These are phyloP conservation scores for Zaprionus nigranus DNA, from an alignment of 1,140 invertebrate genomes.

Conservation along the genomic window DNA sequence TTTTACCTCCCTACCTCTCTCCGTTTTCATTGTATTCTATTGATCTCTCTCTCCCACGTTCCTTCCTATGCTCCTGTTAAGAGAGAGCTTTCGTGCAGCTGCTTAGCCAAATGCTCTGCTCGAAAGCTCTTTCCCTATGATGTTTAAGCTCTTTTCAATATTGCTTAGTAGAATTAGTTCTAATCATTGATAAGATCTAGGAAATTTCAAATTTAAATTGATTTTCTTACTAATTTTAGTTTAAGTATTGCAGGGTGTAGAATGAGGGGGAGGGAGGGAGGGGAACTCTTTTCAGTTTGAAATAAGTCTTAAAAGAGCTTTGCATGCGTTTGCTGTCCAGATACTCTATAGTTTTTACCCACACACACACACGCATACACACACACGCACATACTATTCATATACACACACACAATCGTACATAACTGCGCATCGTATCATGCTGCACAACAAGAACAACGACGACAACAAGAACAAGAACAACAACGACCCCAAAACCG, in stretches of 20 bases:
- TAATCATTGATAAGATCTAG: background rate
- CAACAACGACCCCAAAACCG: constrained; percentile 1
- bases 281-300: background rate
- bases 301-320: background rate
- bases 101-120: background rate
- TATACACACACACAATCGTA: background rate
- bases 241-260: background rate
- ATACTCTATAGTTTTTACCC: constrained; percentile 2
- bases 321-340: background rate
- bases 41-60: background rate
- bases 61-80: background rate
- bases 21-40: background rate
- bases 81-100: background rate
- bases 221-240: background rate
- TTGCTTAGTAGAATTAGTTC: background rate
- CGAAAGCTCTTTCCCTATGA: background rate
- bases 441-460: constrained; percentile 4
- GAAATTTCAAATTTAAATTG: background rate
- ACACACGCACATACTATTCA: background rate
- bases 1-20: too few relatives aligned
- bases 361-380: background rate
- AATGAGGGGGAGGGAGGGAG: background rate
- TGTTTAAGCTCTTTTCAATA: background rate
- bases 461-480: background rate
- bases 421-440: constrained; percentile 2